Evolutionary conservation across 30 jellyfish, hydroid and myxozoan genomes (phyloP), one percentile per base, ranked within the genome.

Genomic region (Pelagia noctiluca): DNA sequence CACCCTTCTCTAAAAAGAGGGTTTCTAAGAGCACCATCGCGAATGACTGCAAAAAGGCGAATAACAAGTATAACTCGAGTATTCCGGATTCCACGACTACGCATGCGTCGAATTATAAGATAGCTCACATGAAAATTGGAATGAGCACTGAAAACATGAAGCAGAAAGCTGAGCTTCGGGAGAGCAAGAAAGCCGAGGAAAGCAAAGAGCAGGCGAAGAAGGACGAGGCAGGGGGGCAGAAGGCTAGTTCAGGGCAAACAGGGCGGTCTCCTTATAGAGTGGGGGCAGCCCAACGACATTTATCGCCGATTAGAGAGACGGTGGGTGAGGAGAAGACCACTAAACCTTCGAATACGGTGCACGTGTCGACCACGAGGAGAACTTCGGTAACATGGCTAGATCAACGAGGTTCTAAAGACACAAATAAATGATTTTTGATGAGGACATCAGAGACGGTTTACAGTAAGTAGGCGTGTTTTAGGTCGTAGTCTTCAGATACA

Each of bases 1-100:
- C 98, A 8, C 98, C 98, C 0, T 92, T 92, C 49, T 85, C 98
- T 26, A 85, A 83, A 34, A 92, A 92, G 67, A 72, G 97, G 33
- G 88, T 82, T 11, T 82, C 95, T 4, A 85, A 86, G 36, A 92
- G 96, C 38, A 84, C 86, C 0, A 92, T 85, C 37, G 95, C 87
- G 3, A 72, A 71, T 35, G 93, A 71, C 8, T 35, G 31, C 11
- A 65, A 83, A 34, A 69, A 60, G 66, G 71, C 63, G 60, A 30
- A 28, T 63, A 2, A 13, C 25, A 63, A 63, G 24, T 2, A 2
- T 21, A 3, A 7, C 2, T 23, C 7, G 3, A 25, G 77, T 30
- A 11, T 50, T 7, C 28, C 26, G 21, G 86, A 84, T n/a, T 36
- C 95, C 25, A 63, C 47, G 34, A 73, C 35, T 19, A 31, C 78